Percentiles rank a stretch among this genome's conserved stretches.
Conservation (phyloP, 2,113 vertebrate species). For the Alethe diademata region DNA sequence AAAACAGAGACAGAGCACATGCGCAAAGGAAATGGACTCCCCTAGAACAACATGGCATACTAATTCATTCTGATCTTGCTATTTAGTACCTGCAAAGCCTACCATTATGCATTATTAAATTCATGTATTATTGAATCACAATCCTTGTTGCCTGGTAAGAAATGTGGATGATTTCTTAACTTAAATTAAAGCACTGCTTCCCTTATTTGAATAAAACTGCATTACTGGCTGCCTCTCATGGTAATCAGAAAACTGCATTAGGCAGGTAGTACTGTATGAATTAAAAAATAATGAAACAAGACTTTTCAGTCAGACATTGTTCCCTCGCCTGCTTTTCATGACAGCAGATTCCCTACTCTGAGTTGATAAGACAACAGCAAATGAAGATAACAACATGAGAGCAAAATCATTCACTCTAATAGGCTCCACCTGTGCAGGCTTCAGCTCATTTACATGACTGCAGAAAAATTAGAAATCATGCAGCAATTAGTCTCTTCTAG, state of each 20-base stretch:
- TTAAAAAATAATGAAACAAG: conserved; percentile 97
- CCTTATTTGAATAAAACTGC: conserved; percentile 83
- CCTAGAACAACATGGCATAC: conserved; percentile 34
- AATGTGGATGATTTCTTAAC: conserved; percentile 80
- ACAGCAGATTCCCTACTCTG: conserved; percentile 79
- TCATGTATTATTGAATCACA: conserved; percentile 84
- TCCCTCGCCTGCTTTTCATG: conserved; percentile 79
- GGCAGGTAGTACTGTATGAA: conserved; percentile 90
- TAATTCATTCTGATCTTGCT: conserved; percentile 73
- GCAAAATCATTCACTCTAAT: conserved; percentile 80
- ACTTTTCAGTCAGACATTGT: conserved; percentile 90
- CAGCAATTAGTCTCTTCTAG: conserved; percentile 85
- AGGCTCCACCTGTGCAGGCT: conserved; percentile 81
- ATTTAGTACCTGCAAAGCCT: conserved; percentile 80
- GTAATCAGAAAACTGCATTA: conserved; percentile 95
- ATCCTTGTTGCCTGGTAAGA: conserved; percentile 80
- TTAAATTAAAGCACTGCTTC: conserved; percentile 80
- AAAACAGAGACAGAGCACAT: neutral
- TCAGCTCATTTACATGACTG: conserved; percentile 83
- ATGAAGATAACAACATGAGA: conserved; percentile 83
- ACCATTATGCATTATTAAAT: conserved; percentile 84
- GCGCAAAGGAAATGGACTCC: neutral
- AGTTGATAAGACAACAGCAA: conserved; percentile 81
- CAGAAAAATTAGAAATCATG: conserved; percentile 88
- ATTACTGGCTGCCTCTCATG: conserved; percentile 76